Evolutionary conservation across 2,797 vertebrate species (phyloP), one percentile per base, ranked within the genome.

Genomic region (Gymnoscopelus braueri): DNA sequence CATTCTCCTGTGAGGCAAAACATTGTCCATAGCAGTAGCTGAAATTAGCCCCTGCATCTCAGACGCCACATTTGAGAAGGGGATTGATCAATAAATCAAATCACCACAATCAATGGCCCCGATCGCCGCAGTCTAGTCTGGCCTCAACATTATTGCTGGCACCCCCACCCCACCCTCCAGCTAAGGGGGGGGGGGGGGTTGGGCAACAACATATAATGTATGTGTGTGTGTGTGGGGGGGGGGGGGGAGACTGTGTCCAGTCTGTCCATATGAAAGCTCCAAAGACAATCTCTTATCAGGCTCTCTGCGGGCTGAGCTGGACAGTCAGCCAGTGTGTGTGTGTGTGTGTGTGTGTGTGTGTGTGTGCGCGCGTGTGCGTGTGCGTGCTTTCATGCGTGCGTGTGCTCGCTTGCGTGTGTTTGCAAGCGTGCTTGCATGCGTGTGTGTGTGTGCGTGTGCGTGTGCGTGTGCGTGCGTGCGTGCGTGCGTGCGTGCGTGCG

Each of bases 1-100:
- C 89, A 88, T 95, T 95, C 93, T 95, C 32, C 92, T 92, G 93
- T 84, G 92, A 93, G 93, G 94, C 93, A 93, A 71, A 92, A 95
- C 95, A 96, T 89, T 94, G 95, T 95, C 95, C 94, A 87, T 91
- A 94, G 95, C 94, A 91, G 93, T 91, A 94, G 95, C 95, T 94
- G 94, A 96, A 96, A 97, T 98, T 96, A 97, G 95, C 94, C 94
- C 92, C 91, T 5, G 91, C 95, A 94, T 95, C 95, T 95, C 93
- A 93, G 95, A 95, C 91, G 94, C 94, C 95, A 95, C 93, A 95
- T 96, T 96, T 87, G 94, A 71, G 23, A 14, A 72, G 91, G 92
- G 92, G 93, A 94, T 94, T 94, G 95, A 98, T 99, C 98, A 96
- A 98, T 99, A 98, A 98, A 98, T 99, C 97, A 98, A 98, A 98